Conservation (phyloP, 2,113 vertebrate species). For the Spilogale gracilis region DNA sequence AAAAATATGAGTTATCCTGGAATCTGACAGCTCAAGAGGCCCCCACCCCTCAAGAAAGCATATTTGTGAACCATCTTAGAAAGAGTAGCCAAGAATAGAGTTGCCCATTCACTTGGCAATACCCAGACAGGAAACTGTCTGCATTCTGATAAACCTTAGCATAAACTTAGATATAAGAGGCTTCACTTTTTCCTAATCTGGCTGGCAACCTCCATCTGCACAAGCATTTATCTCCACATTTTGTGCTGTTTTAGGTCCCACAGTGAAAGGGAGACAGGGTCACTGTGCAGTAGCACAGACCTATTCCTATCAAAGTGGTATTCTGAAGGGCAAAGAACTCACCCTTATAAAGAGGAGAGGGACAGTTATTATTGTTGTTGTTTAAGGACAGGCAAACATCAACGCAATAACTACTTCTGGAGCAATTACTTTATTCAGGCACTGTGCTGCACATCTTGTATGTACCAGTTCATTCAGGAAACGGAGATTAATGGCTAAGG, state of each 20-base stretch:
- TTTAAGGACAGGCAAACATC: background rate
- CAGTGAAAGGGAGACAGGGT: too few species aligned
- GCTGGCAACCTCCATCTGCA: background rate
- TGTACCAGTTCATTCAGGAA: background rate
- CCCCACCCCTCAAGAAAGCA: background rate
- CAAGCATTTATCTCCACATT: background rate
- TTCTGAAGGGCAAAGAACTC: background rate
- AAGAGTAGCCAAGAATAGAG: background rate
- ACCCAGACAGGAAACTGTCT: background rate
- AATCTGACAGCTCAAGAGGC: background rate
- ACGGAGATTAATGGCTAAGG: background rate
- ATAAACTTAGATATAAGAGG: background rate
- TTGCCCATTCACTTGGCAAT: background rate
- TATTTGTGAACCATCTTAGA: background rate
- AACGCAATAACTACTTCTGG: background rate
- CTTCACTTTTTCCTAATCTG: background rate
- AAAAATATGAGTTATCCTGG: background rate
- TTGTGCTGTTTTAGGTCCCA: background rate
- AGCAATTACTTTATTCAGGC: background rate
- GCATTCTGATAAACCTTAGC: background rate
- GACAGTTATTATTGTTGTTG: background rate
- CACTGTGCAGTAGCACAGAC: background rate
- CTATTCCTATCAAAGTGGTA: background rate
- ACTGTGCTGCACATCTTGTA: background rate
- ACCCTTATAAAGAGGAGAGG: background rate